Evolutionary conservation across 2,888 invertebrate species (phyloP), one percentile per base, ranked within the genome.

Genomic region (Diaprepes abbreviatus): DNA sequence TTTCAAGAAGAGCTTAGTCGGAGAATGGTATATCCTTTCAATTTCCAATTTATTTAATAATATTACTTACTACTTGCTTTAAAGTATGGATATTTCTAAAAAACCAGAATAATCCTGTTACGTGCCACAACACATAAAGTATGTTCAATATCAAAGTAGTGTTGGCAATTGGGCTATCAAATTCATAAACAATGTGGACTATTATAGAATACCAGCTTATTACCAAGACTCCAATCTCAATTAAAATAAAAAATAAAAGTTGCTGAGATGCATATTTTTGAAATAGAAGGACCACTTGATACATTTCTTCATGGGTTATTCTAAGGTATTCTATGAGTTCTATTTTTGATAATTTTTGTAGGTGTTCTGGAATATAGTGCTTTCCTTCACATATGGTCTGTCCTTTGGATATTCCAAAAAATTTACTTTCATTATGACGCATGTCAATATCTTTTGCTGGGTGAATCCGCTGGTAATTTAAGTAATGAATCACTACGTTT

Each of bases 121-220:
- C 80, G 65, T 85, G 85, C 38, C 80, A 57, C 10, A 80, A 19
- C 0, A 83, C 81, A 66, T 80, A 83, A 12, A 82, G 62, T 66
- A 81, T 79, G 71, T 84, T 84, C 28, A 83, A 68, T 5, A 82
- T 75, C 66, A 84, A 80, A 5, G 82, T 79, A 0, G 79, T 79
- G 17, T 74, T 76, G 19, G 82, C 80, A 28, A 74, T 66, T 2
- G 79, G 78, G 4, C 79, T 74, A 12, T 79, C 73, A 71, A 82
- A 82, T 24, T 74, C 74, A 59, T 81, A 83, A 2, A 81, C 81
- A 40, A 82, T 71, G 66, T 82, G 82, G 17, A 83, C 81, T 21
- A 84, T 79, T 5, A 83, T 83, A 1, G 83, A 82, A 66, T 84
- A 84, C 80, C 83, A 82, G 64, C 82, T 79, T 1, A 84, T 76